Evolutionary conservation across 2,888 invertebrate genomes (phyloP).

Genomic region (Gymnosoma rotundatum): DNA sequence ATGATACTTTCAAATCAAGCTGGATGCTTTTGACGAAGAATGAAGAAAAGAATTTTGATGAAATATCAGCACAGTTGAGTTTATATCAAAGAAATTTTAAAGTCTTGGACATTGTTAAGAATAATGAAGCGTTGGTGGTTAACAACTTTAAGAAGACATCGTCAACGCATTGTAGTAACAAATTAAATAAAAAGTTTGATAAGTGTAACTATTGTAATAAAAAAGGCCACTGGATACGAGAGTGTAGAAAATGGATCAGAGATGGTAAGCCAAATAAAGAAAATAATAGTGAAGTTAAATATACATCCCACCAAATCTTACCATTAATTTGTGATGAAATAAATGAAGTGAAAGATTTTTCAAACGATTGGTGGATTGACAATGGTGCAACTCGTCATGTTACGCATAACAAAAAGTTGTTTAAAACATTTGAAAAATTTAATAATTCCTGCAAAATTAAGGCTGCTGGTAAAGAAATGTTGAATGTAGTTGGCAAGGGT

Average conservation of each 20-base stretch:
- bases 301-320: not conserved
- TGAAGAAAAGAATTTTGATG: slow-evolving; percentile 22
- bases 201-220: no score
- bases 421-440: slow-evolving; percentile 28
- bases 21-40: slow-evolving; percentile 30
- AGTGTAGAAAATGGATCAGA: slow-evolving; percentile 10
- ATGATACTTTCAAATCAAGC: slow-evolving; percentile 66
- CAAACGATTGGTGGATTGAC: slow-evolving; percentile 28
- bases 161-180: no score
- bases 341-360: slow-evolving; percentile 7
- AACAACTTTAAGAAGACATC: slow-evolving; percentile 7
- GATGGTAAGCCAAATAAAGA: slow-evolving; percentile 10
- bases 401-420: slow-evolving; percentile 16
- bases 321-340: slow-evolving; percentile 1
- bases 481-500: slow-evolving; percentile 17
- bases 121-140: not conserved
- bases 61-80: slow-evolving; percentile 4
- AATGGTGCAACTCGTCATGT: slow-evolving; percentile 39
- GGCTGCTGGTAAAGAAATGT: no score
- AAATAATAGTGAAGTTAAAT: not conserved
- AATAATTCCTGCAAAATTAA: not conserved
- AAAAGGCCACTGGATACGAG: no score
- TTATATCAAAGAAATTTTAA: slow-evolving; percentile 15
- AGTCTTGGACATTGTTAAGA: not conserved
- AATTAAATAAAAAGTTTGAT: no score